Percentiles rank a stretch among this genome's conserved stretches.
These are phyloP conservation scores for Amitus sp. DNA, from an alignment of 2,888 invertebrate species.

Conservation along the genomic window DNA sequence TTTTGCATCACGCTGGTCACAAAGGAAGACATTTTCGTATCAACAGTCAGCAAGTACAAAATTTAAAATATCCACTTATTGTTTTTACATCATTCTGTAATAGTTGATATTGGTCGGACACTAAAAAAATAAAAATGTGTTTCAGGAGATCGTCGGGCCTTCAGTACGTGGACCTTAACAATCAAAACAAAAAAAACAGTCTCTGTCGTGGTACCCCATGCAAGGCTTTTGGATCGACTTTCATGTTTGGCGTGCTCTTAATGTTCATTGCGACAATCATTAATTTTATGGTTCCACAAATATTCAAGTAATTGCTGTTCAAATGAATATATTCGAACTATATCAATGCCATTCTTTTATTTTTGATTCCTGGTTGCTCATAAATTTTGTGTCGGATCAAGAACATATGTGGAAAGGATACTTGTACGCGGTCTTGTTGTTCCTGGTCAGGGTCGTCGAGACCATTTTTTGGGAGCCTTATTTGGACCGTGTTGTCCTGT, in stretches of 20 bases:
- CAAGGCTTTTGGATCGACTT: conserved; percentile 81
- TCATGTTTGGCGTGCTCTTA: conserved; percentile 84
- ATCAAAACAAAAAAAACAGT: conserved; percentile 74
- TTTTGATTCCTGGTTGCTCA: conserved; percentile 76
- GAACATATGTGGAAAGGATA: conserved; percentile 88
- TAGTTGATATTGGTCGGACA: too few species aligned
- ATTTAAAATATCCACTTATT: too few species aligned
- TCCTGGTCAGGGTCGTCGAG: conserved; percentile 80
- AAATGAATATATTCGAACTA: too few species aligned
- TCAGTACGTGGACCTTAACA: conserved; percentile 81
- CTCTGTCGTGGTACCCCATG: too few species aligned
- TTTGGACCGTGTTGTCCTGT: conserved; percentile 89
- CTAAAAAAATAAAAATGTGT: conserved; percentile 70
- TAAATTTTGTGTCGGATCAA: conserved; percentile 73
- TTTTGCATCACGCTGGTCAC: too few species aligned
- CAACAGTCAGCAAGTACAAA: too few species aligned
- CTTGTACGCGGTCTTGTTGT: conserved; percentile 79
- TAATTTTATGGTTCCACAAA: conserved; percentile 89
- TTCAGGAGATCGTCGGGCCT: conserved; percentile 77
- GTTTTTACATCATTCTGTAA: conserved; percentile 42
- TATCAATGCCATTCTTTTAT: conserved; percentile 17
- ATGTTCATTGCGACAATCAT: conserved; percentile 86
- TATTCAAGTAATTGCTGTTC: conserved; percentile 76
- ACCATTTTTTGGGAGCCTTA: conserved; percentile 90
- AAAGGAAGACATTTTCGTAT: too few species aligned